Percentiles rank a stretch among this genome's conserved stretches.
phyloP scores from a whole-genome alignment of 2,797 vertebrate genomes.

The Coregonus sp. region DNA sequence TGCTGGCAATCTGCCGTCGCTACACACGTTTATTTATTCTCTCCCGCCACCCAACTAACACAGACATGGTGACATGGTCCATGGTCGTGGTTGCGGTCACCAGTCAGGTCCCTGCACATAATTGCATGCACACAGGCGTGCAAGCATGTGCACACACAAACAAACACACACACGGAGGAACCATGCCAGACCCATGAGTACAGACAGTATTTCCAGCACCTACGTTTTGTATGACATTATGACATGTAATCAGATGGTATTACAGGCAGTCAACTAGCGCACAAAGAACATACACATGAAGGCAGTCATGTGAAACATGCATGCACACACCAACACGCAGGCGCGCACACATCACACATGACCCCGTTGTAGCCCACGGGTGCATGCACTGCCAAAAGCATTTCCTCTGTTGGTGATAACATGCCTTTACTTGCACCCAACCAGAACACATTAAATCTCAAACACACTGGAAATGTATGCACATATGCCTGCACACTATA shows the following conservation, averaged over 20 bases:
- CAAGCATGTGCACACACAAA: background rate
- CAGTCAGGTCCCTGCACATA: background rate
- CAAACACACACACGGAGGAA: background rate
- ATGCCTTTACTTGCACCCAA: background rate
- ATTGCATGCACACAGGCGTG: background rate
- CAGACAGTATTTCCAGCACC: background rate
- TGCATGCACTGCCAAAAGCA: background rate
- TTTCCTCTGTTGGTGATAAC: background rate
- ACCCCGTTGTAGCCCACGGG: background rate
- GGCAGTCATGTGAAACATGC: background rate
- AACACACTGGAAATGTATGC: background rate
- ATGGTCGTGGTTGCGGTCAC: background rate
- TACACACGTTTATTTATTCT: conserved; percentile 30
- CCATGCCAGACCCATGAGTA: background rate
- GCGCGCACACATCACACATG: background rate
- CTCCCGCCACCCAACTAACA: background rate
- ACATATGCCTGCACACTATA: background rate
- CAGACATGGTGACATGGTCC: background rate
- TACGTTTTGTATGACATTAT: background rate
- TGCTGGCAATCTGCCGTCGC: conserved; percentile 61
- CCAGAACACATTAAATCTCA: background rate
- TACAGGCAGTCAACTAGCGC: conserved; percentile 16
- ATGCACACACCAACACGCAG: background rate
- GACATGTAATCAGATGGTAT: conserved; percentile 13
- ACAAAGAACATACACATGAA: background rate